A percentile compares a stretch with the other conserved stretches of the same genome.
These are phyloP conservation scores for Lithophane leautieri DNA, from an alignment of 2,888 invertebrate species.

Conservation along the genomic window DNA sequence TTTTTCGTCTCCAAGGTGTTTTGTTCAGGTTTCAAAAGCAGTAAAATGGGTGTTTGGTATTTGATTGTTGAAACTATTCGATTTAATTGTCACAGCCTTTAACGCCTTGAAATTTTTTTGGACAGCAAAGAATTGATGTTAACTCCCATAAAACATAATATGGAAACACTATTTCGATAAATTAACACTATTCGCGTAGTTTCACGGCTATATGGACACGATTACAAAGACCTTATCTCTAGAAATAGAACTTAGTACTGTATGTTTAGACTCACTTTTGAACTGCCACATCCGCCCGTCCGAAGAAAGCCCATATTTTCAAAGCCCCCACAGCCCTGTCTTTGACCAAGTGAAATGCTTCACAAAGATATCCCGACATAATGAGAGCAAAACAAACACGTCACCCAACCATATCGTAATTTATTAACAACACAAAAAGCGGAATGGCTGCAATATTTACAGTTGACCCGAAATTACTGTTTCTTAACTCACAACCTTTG, in stretches of 20 bases:
- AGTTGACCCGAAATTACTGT: constrained; percentile 84
- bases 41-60: too few species aligned
- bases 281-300: neutral
- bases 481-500: constrained; percentile 86
- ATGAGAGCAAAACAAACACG: constrained; percentile 79
- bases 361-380: constrained; percentile 74
- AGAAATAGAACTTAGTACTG: constrained; percentile 6
- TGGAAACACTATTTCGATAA: too few species aligned
- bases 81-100: too few species aligned
- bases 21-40: neutral
- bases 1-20: constrained; percentile 25
- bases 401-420: constrained; percentile 78
- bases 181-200: too few species aligned
- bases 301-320: constrained; percentile 61
- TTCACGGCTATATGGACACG: too few species aligned
- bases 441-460: constrained; percentile 86
- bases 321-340: constrained; percentile 70
- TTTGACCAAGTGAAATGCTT: constrained; percentile 64
- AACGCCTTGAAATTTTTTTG: too few species aligned
- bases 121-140: too few species aligned
- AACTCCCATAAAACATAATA: too few species aligned
- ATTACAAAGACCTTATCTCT: neutral
- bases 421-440: constrained; percentile 87
- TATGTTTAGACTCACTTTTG: constrained; percentile 32
- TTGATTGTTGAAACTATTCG: too few species aligned